These are phyloP conservation scores for Cylloceria caligata DNA, from an alignment of 2,888 invertebrate species.

Conservation along the genomic window DNA sequence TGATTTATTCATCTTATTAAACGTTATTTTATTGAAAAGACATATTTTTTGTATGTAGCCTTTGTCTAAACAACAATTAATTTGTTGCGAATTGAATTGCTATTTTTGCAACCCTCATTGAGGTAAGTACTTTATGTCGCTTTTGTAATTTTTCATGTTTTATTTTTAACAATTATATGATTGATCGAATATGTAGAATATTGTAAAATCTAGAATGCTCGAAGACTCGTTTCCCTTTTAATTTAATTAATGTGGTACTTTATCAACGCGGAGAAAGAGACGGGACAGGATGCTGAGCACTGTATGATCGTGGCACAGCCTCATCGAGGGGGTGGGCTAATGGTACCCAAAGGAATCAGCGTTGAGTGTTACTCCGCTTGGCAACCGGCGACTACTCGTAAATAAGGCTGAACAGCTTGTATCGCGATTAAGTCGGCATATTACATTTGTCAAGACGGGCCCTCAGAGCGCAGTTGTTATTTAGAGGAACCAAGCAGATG, in stretches of 20 bases:
- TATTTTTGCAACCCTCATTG: too few species aligned
- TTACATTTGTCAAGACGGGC: constrained; percentile 82
- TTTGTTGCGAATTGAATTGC: too few species aligned
- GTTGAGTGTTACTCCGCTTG: constrained; percentile 75
- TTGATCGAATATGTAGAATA: constrained; percentile 25
- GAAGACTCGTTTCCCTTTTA: constrained; percentile 18
- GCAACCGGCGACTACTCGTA: constrained; percentile 75
- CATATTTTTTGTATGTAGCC: too few species aligned
- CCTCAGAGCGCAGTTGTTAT: constrained; percentile 75
- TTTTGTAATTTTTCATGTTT: neutral
- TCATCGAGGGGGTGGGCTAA: constrained; percentile 52
- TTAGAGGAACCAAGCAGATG: constrained; percentile 80
- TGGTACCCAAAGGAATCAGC: constrained; percentile 70
- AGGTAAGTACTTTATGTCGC: too few species aligned
- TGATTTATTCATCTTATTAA: too few species aligned
- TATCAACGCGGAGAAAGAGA: constrained; percentile 44
- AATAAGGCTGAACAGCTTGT: constrained; percentile 79
- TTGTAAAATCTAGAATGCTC: constrained; percentile 26
- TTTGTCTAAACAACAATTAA: too few species aligned
- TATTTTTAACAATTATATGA: neutral
- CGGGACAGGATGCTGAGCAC: constrained; percentile 55
- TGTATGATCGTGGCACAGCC: constrained; percentile 58
- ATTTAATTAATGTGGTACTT: constrained; percentile 62
- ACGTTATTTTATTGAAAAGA: too few species aligned
- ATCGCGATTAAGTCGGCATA: constrained; percentile 83